Percentiles rank a stretch among this genome's conserved stretches.
phyloP scores from a whole-genome alignment of 1,140 invertebrate species.

The Cecropterus lyciades region DNA sequence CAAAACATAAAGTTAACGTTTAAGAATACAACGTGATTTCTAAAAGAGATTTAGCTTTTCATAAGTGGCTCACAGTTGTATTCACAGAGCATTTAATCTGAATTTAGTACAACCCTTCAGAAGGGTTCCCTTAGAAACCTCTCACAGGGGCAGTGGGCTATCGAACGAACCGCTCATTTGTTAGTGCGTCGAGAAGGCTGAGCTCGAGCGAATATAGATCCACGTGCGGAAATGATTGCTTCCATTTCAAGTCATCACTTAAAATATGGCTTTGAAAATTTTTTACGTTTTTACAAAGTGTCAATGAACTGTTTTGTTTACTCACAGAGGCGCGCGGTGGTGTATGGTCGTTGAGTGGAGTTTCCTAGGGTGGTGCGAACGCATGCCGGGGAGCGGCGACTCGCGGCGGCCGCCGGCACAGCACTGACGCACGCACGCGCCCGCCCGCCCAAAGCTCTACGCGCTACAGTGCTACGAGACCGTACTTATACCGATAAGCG shows the following conservation, averaged over 20 bases:
- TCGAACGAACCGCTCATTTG: constrained; percentile 79
- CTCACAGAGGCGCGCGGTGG: constrained; percentile 79
- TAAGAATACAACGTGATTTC: constrained; percentile 10
- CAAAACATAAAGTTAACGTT: neutral
- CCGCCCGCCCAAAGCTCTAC: constrained; percentile 46
- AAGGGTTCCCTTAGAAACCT: constrained; percentile 65
- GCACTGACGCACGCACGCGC: constrained; percentile 68
- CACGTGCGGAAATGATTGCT: constrained; percentile 70
- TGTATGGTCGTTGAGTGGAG: constrained; percentile 46
- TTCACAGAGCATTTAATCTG: constrained; percentile 55
- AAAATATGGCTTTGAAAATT: neutral
- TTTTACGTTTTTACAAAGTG: constrained; percentile 8
- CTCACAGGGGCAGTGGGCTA: constrained; percentile 83
- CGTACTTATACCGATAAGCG: constrained; percentile 45
- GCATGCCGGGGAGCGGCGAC: constrained; percentile 61
- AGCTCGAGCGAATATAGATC: constrained; percentile 58
- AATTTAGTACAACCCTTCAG: constrained; percentile 75
- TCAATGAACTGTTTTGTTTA: constrained; percentile 41
- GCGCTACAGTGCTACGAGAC: constrained; percentile 61
- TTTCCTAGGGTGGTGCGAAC: constrained; percentile 34
- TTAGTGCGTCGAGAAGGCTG: constrained; percentile 66
- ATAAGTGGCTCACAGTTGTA: constrained; percentile 50
- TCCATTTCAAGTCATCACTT: constrained; percentile 33
- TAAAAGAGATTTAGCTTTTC: constrained; percentile 28
- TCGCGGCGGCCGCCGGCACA: constrained; percentile 58